phyloP scores from a whole-genome alignment of 2,113 vertebrate genomes.

The Sturnira hondurensis region DNA sequence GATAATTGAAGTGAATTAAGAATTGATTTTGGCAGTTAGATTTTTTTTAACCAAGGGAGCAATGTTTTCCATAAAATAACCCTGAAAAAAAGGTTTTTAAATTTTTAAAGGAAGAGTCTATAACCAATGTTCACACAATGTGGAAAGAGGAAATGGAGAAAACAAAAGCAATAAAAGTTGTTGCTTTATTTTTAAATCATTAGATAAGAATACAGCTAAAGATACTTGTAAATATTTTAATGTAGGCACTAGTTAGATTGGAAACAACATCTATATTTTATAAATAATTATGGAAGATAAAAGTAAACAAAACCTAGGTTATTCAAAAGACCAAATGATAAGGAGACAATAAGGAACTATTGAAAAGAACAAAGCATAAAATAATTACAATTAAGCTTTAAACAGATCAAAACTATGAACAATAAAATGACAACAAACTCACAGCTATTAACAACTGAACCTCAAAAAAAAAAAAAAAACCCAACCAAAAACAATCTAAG shows the following conservation, averaged over 20 bases:
- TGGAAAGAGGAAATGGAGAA: not conserved
- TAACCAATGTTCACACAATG: not conserved
- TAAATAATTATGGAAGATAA: slow-evolving; percentile 29
- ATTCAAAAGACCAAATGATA: not conserved
- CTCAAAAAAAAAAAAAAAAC: too few species aligned
- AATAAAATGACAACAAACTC: too few species aligned
- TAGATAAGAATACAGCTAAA: not conserved
- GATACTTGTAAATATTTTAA: not conserved
- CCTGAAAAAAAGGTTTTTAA: not conserved
- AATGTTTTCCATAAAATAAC: not conserved
- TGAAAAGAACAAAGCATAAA: not conserved
- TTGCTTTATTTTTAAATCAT: not conserved
- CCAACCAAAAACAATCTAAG: too few species aligned
- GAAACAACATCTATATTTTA: slow-evolving; percentile 1
- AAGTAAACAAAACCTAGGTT: not conserved
- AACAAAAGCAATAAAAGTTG: not conserved
- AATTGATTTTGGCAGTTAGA: not conserved
- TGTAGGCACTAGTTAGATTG: not conserved
- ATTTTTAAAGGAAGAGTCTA: not conserved
- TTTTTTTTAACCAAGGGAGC: not conserved
- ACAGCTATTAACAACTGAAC: too few species aligned
- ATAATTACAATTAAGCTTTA: not conserved
- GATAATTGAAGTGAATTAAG: not conserved
- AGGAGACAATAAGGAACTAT: not conserved
- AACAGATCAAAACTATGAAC: not conserved